Evolutionary conservation across 2,888 invertebrate genomes (phyloP).

Genomic region (Drosophila mulleri): DNA sequence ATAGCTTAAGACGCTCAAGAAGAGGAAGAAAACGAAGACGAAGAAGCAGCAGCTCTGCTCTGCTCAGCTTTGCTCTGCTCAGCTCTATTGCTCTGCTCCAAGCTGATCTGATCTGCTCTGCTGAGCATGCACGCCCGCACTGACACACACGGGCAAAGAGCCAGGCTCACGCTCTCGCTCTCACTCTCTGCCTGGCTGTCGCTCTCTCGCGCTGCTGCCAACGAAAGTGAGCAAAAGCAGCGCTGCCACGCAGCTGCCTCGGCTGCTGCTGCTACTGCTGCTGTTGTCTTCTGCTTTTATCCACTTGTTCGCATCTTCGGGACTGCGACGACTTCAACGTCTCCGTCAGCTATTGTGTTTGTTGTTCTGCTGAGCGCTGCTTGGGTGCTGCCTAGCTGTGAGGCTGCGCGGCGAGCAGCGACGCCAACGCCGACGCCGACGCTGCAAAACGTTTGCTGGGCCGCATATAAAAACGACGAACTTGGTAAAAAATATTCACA

Average conservation of each 20-base stretch:
- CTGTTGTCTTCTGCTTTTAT: slow-evolving; percentile 53
- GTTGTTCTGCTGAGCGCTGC: slow-evolving; percentile 28
- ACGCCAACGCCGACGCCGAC: slow-evolving; percentile 44
- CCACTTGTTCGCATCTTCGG: slow-evolving; percentile 72
- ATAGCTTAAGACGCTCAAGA: slow-evolving; percentile 20
- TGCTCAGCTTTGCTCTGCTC: not conserved
- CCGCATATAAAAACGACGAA: slow-evolving; percentile 75
- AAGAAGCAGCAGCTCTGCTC: not conserved
- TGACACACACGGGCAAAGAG: slow-evolving; percentile 6
- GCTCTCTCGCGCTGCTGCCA: slow-evolving; percentile 29
- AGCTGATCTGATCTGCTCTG: slow-evolving; percentile 29
- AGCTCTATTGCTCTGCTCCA: not conserved
- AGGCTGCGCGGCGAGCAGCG: slow-evolving; percentile 43
- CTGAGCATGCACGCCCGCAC: slow-evolving; percentile 47
- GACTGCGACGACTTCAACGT: slow-evolving; percentile 6
- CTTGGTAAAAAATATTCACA: slow-evolving; percentile 76
- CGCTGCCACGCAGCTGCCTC: slow-evolving; percentile 24
- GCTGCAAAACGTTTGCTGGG: slow-evolving; percentile 56
- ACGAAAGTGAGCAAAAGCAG: slow-evolving; percentile 62
- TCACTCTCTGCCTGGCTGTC: not conserved
- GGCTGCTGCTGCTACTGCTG: slow-evolving; percentile 3
- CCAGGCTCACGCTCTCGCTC: slow-evolving; percentile 11
- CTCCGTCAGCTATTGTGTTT: slow-evolving; percentile 42
- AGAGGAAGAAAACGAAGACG: not conserved
- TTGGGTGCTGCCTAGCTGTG: slow-evolving; percentile 31